Base-by-base conservation (phyloP, 1,140 invertebrate species). In the Cherax destructor region DNA sequence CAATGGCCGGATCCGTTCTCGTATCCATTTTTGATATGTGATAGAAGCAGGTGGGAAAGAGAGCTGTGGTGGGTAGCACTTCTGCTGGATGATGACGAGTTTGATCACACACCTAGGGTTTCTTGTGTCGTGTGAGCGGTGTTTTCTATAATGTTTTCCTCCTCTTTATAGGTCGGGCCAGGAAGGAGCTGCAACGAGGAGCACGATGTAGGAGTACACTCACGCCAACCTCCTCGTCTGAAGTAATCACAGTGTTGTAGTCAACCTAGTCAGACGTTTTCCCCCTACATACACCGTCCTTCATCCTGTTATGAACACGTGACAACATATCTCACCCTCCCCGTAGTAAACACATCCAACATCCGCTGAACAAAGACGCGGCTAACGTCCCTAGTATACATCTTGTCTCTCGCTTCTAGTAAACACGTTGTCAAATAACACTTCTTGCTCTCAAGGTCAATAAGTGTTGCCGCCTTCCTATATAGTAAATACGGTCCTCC, bases 171-270 rank as follows among this genome's bases (percentile, higher is more conserved):
- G 61, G 61, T 65, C 61, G 61, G 61, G 61, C 61, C 61, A 30
- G 78, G 80, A 83, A 61, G 80, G 56, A 83, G 61, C 24, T 24
- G 16, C 78, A 80, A 4, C 41, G n/a, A 78, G 80, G 47, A 83
- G 47, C 24, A 16, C 18, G 52, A 18, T 61, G 79, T 24, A 83
- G 13, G 52, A 83, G 41, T 30, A 47, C 49, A 56, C 79, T 18
- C 61, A 41, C 13, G 61, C 61, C 61, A 56, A 49, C 56, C 77
- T 79, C 41, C 69, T 30, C 69, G 9, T 30, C 69, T 74, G 69
- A 74, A 74, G 69, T 74, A 74, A 69, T 18, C 69, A 24, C 21
- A 74, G n/a, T 30, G 69, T n/a, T 74, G 6, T 74, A 74, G n/a
- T 24, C n/a, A 10, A 5, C 69, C 69, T 74, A 74, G 69, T 74